Base-by-base conservation (phyloP, 2,888 invertebrate genomes). In the Elaeidobius kamerunicus region DNA sequence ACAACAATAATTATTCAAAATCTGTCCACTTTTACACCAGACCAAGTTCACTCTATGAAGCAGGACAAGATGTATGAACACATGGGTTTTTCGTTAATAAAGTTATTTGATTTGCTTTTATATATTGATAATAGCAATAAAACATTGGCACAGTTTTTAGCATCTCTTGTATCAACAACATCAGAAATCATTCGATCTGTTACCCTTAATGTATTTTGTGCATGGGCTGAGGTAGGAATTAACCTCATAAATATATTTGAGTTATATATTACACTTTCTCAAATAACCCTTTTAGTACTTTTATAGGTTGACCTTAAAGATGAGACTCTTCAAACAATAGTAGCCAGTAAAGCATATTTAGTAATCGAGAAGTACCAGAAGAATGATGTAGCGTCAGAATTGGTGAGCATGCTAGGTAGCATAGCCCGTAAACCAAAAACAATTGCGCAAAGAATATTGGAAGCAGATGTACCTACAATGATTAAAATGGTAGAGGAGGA, bases 201-300 rank as follows among this genome's bases (percentile, higher is more conserved):
- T 20, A 68, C 72, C 11, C 35, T 73, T 11, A 60, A 69, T 57
- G 65, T 71, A 2, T 73, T 61, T 55, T 67, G 67, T 58, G 46
- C 60, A 38, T 73, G 73, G 73, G 69, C 69, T 14, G 72, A 73
- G 64, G 71, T 71, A 63, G 62, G n/a, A n/a, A n/a, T n/a, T n/a
- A n/a, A n/a, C n/a, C n/a, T n/a, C n/a, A n/a, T n/a, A n/a, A n/a
- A n/a, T n/a, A n/a, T n/a, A n/a, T n/a, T n/a, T n/a, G n/a, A n/a
- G n/a, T n/a, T n/a, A n/a, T n/a, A n/a, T n/a, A n/a, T n/a, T n/a
- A n/a, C n/a, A n/a, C n/a, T n/a, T n/a, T n/a, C 41, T 30, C 7
- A 27, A 41, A 20, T 15, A 39, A 16, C 16, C 11, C 12, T 43
- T 43, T 43, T 27, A 20, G 15, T 43, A 16, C 15, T 9, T 40